Evolutionary conservation across 2,113 vertebrate species (phyloP).

Genomic region (Menura novaehollandiae): DNA sequence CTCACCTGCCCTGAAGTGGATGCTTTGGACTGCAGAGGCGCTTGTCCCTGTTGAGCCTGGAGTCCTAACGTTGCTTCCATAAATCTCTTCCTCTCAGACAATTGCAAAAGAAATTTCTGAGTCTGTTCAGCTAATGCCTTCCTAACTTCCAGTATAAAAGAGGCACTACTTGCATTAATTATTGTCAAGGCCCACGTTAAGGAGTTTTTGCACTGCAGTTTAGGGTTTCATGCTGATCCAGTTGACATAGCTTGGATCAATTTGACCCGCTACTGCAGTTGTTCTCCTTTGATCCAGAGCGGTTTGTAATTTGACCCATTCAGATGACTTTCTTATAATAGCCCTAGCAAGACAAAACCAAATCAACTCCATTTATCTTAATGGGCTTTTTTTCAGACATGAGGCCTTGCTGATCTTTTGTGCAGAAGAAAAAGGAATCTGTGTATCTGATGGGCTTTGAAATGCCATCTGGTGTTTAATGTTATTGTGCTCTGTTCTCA

Average conservation of each 20-base stretch:
- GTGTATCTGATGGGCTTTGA: slow-evolving; percentile 75
- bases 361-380: slow-evolving; percentile 77
- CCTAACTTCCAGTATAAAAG: slow-evolving; percentile 16
- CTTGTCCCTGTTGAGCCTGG: background rate
- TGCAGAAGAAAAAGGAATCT: slow-evolving; percentile 68
- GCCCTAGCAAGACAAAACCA: slow-evolving; percentile 70
- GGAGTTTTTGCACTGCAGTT: slow-evolving; percentile 43
- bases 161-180: slow-evolving; percentile 42
- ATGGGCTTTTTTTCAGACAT: slow-evolving; percentile 52
- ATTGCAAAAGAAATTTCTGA: background rate
- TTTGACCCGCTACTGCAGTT: slow-evolving; percentile 59
- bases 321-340: slow-evolving; percentile 69
- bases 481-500: slow-evolving; percentile 67
- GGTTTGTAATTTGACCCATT: slow-evolving; percentile 72
- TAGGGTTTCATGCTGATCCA: slow-evolving; percentile 69
- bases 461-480: slow-evolving; percentile 76
- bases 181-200: slow-evolving; percentile 1
- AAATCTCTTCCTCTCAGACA: background rate
- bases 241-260: slow-evolving; percentile 67
- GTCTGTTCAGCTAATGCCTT: background rate
- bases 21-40: background rate
- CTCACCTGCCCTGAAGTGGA: background rate
- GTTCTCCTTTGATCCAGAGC: slow-evolving; percentile 68
- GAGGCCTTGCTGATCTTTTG: slow-evolving; percentile 69
- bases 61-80: background rate